A percentile compares a stretch with the other conserved stretches of the same genome.
These are phyloP conservation scores for Esox niger DNA, from an alignment of 2,113 vertebrate species.

Conservation along the genomic window DNA sequence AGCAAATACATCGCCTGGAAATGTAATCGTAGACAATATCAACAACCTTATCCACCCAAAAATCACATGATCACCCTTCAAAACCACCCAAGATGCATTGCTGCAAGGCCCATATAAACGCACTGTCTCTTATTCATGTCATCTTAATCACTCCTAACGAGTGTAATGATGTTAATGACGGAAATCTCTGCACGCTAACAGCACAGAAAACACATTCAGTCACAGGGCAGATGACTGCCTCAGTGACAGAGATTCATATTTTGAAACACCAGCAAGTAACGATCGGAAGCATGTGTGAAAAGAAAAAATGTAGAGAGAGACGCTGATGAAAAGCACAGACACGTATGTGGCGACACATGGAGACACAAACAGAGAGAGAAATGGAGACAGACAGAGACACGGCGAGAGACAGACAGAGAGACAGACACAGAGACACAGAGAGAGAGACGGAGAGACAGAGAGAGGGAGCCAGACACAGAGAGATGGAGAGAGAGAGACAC, in stretches of 20 bases:
- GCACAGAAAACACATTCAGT: conserved; percentile 21
- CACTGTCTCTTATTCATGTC: conserved; percentile 16
- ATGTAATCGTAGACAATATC: conserved; percentile 45
- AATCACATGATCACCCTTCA: conserved; percentile 16
- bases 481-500: too few relatives aligned
- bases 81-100: conserved; percentile 35
- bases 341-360: too few relatives aligned
- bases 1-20: conserved; percentile 53
- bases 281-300: too few relatives aligned
- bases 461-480: too few relatives aligned
- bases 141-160: conserved; percentile 9
- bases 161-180: conserved; percentile 22
- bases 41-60: conserved; percentile 28
- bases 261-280: too few relatives aligned
- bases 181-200: conserved; percentile 25
- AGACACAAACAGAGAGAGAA: not conserved
- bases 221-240: not conserved
- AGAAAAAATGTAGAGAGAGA: not conserved
- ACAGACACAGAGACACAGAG: too few relatives aligned
- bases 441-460: too few relatives aligned
- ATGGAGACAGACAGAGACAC: not conserved
- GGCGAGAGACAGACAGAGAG: not conserved
- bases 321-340: too few relatives aligned
- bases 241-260: not conserved
- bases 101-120: conserved; percentile 27